Percentiles rank a stretch among this genome's conserved stretches.
Conservation (phyloP, 2,113 vertebrate species). For the Platysteira castanea region DNA sequence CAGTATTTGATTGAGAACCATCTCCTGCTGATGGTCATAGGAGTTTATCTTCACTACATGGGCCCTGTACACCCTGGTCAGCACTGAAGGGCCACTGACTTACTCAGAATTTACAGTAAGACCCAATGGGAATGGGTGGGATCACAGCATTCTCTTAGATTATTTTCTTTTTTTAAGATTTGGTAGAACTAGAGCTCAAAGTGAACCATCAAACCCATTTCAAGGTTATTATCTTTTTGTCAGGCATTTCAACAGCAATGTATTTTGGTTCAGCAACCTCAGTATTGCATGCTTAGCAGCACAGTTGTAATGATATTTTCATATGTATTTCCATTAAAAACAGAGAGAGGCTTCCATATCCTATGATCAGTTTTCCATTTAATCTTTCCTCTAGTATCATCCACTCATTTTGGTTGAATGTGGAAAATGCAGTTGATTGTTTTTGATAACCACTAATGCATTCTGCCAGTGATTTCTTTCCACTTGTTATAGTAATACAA, state of each 20-base stretch:
- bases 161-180: not conserved
- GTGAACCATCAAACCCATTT: not conserved
- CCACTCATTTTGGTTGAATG: not conserved
- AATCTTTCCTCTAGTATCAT: not conserved
- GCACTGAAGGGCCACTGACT: not conserved
- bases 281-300: not conserved
- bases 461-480: constrained; percentile 15
- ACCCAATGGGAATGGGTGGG: not conserved
- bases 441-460: constrained; percentile 17
- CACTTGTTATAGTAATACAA: not conserved
- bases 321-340: not conserved
- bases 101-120: accelerated
- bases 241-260: not conserved
- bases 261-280: not conserved
- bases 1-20: not conserved
- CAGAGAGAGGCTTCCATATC: not conserved
- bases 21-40: not conserved
- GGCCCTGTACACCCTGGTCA: not conserved
- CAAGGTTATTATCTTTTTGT: not conserved
- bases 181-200: not conserved
- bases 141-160: not conserved
- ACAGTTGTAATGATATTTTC: not conserved
- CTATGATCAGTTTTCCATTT: not conserved
- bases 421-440: not conserved
- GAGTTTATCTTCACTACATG: not conserved